Evolutionary conservation across 2,888 invertebrate genomes (phyloP).

Genomic region (Chaetoderma sp.): DNA sequence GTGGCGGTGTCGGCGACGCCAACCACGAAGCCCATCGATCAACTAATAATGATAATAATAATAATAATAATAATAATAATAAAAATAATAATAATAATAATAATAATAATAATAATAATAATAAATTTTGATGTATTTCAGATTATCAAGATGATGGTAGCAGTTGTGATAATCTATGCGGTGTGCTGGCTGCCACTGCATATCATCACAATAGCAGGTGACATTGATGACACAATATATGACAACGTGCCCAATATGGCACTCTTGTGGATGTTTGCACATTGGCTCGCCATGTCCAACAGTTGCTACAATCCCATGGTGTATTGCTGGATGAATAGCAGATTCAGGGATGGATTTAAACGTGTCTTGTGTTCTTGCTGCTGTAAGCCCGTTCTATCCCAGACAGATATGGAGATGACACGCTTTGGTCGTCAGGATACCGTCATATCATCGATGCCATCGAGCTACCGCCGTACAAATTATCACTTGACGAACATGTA

Average conservation of each 20-base stretch:
- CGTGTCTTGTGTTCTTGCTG: conserved; percentile 5
- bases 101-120: too few species aligned
- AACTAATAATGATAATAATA: too few species aligned
- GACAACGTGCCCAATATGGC: conserved; percentile 48
- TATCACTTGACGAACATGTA: too few species aligned
- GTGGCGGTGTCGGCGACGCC: too few species aligned
- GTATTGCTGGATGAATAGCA: conserved; percentile 96
- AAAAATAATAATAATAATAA: too few species aligned
- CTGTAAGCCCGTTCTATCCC: neutral
- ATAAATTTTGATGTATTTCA: conserved; percentile 36
- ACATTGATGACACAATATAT: conserved; percentile 45
- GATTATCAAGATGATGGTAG: conserved; percentile 83
- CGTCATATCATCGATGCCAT: conserved; percentile 2
- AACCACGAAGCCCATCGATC: too few species aligned
- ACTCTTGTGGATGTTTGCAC: conserved; percentile 71
- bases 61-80: too few species aligned
- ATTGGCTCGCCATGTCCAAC: conserved; percentile 91
- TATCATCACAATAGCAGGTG: conserved; percentile 84
- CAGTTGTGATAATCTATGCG: conserved; percentile 91
- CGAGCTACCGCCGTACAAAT: neutral
- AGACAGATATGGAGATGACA: neutral
- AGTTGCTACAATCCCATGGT: conserved; percentile 97
- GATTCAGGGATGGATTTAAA: conserved; percentile 67
- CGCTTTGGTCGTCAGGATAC: conserved; percentile 1
- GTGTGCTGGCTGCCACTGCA: conserved; percentile 96